Evolutionary conservation across 2,797 vertebrate species (phyloP).

Genomic region (Melanotaenia parkinsoni): DNA sequence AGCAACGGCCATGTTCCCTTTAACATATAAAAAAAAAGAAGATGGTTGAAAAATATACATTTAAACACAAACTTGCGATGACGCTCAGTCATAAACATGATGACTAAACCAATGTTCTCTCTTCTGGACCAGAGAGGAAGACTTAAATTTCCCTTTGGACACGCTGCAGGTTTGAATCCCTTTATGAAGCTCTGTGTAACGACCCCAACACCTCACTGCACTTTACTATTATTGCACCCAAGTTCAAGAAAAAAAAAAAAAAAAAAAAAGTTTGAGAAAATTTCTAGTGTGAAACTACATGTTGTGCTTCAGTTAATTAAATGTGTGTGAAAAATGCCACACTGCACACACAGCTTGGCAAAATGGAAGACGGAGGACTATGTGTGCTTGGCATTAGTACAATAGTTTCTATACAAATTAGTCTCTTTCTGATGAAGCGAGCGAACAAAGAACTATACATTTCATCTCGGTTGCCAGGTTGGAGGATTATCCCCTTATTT

Average conservation of each 20-base stretch:
- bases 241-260: slow-evolving; percentile 32
- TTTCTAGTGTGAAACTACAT: slow-evolving; percentile 33
- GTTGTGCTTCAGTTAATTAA: slow-evolving; percentile 43
- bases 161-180: slow-evolving; percentile 42
- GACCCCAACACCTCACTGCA: slow-evolving; percentile 29
- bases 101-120: background rate
- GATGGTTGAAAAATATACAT: background rate
- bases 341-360: slow-evolving; percentile 13
- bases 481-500: slow-evolving; percentile 12
- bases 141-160: slow-evolving; percentile 37
- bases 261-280: slow-evolving; percentile 31
- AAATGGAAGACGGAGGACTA: slow-evolving; percentile 60
- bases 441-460: background rate
- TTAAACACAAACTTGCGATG: slow-evolving; percentile 18
- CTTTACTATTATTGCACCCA: slow-evolving; percentile 75
- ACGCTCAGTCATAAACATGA: background rate
- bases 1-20: slow-evolving; percentile 36
- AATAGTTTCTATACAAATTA: slow-evolving; percentile 20
- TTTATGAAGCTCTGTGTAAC: slow-evolving; percentile 41
- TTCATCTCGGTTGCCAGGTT: slow-evolving; percentile 36
- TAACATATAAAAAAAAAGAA: background rate
- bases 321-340: slow-evolving; percentile 12
- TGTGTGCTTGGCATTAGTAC: slow-evolving; percentile 46
- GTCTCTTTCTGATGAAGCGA: slow-evolving; percentile 16
- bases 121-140: slow-evolving; percentile 10